Base-by-base conservation (phyloP, 2,888 invertebrate genomes). In the Cecidostiba fungosa region DNA sequence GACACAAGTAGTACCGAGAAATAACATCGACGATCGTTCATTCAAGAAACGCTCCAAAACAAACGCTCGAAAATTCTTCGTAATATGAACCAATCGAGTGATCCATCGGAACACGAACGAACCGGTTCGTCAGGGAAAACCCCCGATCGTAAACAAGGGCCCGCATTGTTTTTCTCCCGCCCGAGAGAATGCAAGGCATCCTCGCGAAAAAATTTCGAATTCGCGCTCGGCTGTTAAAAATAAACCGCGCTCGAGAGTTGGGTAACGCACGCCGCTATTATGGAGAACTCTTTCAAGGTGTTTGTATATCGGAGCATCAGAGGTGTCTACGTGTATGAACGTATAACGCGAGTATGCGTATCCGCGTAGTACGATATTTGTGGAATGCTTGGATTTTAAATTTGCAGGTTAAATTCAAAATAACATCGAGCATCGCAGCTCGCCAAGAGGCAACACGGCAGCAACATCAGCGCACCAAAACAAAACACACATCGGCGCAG, bases 211-310 rank as follows among this genome's bases (percentile, higher is more conserved):
- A 36, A 43, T 5, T 72, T 72, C 39, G 72, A 43, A 72, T 72
- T 72, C 72, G 72, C 72, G 72, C 12, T 39, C 3, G 39, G 39
- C n/a, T 43, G 72, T 14, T 72, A 72, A 43, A 72, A 72, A 72
- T 72, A 72, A 43, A 72, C 72, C 14, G 23, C 39, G 72, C n/a
- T 72, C 23, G 23, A 19, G 23, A 19, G 43, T 72, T 72, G 72
- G 39, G 72, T 39, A 72, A 72, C 72, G 72, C 39, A n/a, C 69
- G 2, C 12, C 39, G 23, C 72, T 43, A 39, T 72, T 43, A 39
- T 72, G 72, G 72, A 66, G 66, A 66, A 66, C 66, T 26, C 66
- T 66, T 3, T 66, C 54, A 6, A n/a, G 2, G 54, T n/a, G 54
- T 12, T 23, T 62, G 10, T 12, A 26, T 29, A 26, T 66, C 66